A percentile compares a stretch with the other conserved stretches of the same genome.
Evolutionary conservation across 2,113 vertebrate species (phyloP).

Genomic region (Taurulus bubalis): DNA sequence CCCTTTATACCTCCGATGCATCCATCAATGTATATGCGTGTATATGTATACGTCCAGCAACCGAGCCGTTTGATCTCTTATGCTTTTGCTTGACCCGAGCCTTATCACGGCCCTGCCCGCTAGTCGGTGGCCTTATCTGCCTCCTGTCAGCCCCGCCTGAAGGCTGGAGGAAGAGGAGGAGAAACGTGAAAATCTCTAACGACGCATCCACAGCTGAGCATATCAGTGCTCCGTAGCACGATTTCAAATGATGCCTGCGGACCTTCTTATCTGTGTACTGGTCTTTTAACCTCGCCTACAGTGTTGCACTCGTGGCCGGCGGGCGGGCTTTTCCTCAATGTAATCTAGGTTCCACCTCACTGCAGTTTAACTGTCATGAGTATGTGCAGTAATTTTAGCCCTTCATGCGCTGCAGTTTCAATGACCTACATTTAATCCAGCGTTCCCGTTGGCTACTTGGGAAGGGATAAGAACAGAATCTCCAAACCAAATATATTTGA

Average conservation of each 20-base stretch:
- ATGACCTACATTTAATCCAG: constrained; percentile 21
- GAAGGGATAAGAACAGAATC: constrained; percentile 6
- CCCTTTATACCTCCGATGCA: constrained; percentile 37
- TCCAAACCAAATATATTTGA: constrained; percentile 45
- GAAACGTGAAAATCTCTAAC: constrained; percentile 10
- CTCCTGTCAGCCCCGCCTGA: constrained; percentile 50
- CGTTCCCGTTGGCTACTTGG: constrained; percentile 30
- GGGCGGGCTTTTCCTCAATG: constrained; percentile 19
- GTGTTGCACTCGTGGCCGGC: constrained; percentile 21
- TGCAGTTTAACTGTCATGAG: constrained; percentile 39
- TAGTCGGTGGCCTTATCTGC: constrained; percentile 62
- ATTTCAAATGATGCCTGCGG: constrained; percentile 58
- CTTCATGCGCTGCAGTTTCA: constrained; percentile 29
- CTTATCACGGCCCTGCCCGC: constrained; percentile 55
- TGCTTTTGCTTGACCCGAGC: constrained; percentile 20
- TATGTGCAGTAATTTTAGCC: constrained; percentile 43
- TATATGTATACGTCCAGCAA: too few relatives aligned
- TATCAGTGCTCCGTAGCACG: constrained; percentile 14
- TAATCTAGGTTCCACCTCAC: constrained; percentile 45
- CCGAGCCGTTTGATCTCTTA: constrained; percentile 18
- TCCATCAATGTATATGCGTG: constrained; percentile 38
- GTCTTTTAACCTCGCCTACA: constrained; percentile 31
- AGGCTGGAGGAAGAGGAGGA: constrained; percentile 29
- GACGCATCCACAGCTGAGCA: constrained; percentile 11
- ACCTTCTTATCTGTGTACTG: constrained; percentile 38